Evolutionary conservation across 2,888 invertebrate genomes (phyloP), one percentile per base, ranked within the genome.

Genomic region (Arctia plantaginis): DNA sequence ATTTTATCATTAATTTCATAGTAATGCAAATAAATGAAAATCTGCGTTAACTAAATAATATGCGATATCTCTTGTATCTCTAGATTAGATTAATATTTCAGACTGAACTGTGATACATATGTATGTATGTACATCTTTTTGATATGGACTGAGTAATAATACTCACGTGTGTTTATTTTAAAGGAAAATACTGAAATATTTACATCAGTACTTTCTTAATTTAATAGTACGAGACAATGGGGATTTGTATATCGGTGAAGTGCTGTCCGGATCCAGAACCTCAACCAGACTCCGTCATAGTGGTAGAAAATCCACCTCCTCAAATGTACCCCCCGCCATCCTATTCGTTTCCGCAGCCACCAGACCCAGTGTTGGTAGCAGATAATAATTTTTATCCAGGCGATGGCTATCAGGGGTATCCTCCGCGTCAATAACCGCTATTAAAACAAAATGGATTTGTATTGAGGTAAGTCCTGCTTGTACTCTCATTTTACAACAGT

Each of bases 321-420:
- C 69, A 69, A 27, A 13, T 33, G 3, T 35, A 35, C 6, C 35
- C 69, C 3, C 68, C 68, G 0, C 51, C 68, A 33, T 0, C 30
- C 30, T 62, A 62, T 15, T 27, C 62, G 18, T 69, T 55, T n/a
- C 68, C 68, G 0, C 68, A 51, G n/a, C 67, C 67, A 62, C 70
- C 70, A 62, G 70, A 70, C 83, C 6, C 81, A 73, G 62, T 87
- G 77, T 12, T 88, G 82, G 3, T 86, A 81, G 0, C 86, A 83
- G 71, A 87, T 30, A 70, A 70, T 15, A 62, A 44, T 15, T 70
- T 62, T 62, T 59, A 30, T 6, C 62, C 30, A 27, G 62, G 59
- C 15, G 59, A 4, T 27, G 59, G 62, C 62, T 62, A 62, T 30
- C 62, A 62, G 30, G 62, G 62, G 0, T 62, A 30, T 30, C 62